Evolutionary conservation across 2,113 vertebrate genomes (phyloP).

Genomic region (Trichechus manatus): DNA sequence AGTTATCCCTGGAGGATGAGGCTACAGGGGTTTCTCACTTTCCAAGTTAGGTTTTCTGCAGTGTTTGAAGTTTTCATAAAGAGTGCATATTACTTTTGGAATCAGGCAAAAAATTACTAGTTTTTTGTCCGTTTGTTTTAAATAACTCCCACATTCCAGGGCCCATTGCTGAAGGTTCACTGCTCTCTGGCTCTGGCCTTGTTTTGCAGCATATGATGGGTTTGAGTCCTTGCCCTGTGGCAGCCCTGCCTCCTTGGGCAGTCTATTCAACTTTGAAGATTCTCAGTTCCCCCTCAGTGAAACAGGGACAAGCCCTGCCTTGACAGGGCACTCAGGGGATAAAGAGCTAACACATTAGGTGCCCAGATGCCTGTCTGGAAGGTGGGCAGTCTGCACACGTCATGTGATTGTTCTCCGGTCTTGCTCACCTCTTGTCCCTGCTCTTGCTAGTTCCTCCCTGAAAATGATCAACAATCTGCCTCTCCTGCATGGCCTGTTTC

Average conservation of each 20-base stretch:
- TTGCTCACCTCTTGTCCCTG: background rate
- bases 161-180: background rate
- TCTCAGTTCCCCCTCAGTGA: background rate
- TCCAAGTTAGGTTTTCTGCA: background rate
- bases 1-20: background rate
- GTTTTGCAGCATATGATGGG: no score
- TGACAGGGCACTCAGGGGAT: background rate
- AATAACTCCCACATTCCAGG: background rate
- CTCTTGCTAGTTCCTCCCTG: background rate
- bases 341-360: rapidly evolving
- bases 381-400: no score
- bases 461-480: no score
- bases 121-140: background rate
- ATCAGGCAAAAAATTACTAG: background rate
- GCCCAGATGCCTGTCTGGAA: background rate
- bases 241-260: background rate
- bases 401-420: background rate
- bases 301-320: background rate
- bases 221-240: background rate
- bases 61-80: background rate
- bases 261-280: background rate
- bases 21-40: background rate
- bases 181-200: background rate
- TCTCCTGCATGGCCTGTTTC: background rate
- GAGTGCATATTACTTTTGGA: background rate